Conservation (phyloP, 2,113 vertebrate species). For the Steatornis caripensis region DNA sequence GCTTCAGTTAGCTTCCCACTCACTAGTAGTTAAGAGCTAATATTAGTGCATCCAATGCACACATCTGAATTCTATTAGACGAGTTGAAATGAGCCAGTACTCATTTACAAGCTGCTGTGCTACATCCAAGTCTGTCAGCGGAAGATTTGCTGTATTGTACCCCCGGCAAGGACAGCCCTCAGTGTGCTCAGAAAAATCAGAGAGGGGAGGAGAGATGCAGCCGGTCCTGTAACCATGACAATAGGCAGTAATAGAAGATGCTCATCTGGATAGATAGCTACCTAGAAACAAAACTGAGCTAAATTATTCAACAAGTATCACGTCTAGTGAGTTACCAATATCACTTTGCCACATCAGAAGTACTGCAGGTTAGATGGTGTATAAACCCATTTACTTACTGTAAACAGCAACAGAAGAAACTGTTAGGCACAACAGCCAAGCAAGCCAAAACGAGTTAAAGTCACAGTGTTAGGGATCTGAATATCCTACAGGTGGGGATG, state of each 20-base stretch:
- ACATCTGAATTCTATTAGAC: neutral
- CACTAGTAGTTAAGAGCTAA: neutral
- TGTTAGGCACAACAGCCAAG: neutral
- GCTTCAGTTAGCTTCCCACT: neutral
- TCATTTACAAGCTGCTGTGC: neutral
- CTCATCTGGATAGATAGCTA: neutral
- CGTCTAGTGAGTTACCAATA: neutral
- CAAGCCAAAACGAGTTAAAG: neutral
- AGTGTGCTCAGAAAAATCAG: neutral
- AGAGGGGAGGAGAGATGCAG: neutral
- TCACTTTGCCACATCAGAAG: neutral
- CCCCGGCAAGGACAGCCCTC: neutral
- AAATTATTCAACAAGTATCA: constrained; percentile 11
- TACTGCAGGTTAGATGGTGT: neutral
- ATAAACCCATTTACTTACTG: neutral
- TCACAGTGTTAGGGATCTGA: neutral
- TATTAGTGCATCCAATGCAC: neutral
- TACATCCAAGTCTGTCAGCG: neutral
- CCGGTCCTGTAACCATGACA: constrained; percentile 8
- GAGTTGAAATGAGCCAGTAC: neutral
- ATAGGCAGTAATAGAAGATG: neutral
- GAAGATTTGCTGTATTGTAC: neutral
- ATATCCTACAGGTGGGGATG: neutral
- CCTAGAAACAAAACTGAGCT: neutral
- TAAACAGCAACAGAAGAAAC: neutral